Percentiles rank a stretch among this genome's conserved stretches.
phyloP scores from a whole-genome alignment of 2,888 invertebrate species.

The Anticlea derivata region DNA sequence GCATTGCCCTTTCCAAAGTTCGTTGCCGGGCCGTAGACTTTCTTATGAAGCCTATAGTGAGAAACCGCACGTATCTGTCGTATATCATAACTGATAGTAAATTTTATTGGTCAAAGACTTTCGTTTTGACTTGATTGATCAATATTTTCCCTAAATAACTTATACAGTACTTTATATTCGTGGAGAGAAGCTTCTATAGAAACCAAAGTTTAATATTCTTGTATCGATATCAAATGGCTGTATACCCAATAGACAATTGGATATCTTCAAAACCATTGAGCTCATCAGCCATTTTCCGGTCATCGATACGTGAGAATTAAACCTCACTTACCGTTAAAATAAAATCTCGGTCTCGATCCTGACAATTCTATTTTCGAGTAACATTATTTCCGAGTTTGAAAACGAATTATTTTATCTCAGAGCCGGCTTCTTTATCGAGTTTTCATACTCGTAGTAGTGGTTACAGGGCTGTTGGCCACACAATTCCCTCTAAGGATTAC shows the following conservation, averaged over 20 bases:
- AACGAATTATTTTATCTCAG: slow-evolving; percentile 33
- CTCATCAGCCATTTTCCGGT: slow-evolving; percentile 32
- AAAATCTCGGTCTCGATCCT: slow-evolving; percentile 29
- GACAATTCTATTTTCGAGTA: slow-evolving; percentile 33
- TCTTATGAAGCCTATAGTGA: no score
- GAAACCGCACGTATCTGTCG: no score
- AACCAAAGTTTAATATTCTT: slow-evolving; percentile 20
- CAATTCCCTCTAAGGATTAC: slow-evolving; percentile 78
- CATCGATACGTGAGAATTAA: slow-evolving; percentile 34
- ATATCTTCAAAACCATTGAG: slow-evolving; percentile 25
- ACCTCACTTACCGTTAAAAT: slow-evolving; percentile 25
- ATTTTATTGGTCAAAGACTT: no score
- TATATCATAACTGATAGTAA: no score
- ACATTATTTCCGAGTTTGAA: slow-evolving; percentile 35
- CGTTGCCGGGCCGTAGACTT: no score
- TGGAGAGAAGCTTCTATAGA: not conserved
- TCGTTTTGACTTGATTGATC: no score
- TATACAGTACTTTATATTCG: no score
- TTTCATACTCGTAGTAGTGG: slow-evolving; percentile 55
- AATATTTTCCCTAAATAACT: no score
- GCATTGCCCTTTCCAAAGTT: no score
- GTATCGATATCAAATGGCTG: slow-evolving; percentile 13
- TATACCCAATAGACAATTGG: slow-evolving; percentile 7
- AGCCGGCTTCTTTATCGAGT: slow-evolving; percentile 32
- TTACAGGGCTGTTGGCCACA: slow-evolving; percentile 67